Evolutionary conservation across 2,113 vertebrate species (phyloP), one percentile per base, ranked within the genome.

Genomic region (Oophaga pumilio): DNA sequence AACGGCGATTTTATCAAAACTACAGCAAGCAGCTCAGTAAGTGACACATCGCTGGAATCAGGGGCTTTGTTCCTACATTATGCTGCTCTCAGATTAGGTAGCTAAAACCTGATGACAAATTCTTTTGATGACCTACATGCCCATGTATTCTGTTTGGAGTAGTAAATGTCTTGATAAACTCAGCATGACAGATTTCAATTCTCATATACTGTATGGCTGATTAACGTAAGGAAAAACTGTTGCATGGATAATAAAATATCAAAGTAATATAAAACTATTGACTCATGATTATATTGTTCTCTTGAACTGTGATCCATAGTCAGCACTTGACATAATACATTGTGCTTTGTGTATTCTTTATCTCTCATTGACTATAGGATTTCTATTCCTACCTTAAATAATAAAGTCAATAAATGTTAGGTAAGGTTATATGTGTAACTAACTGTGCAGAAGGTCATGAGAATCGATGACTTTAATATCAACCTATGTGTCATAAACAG

Each of bases 371-470:
- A 50, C 9, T 50, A 20, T 18, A 74, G 43, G 43, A 50, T 74
- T 74, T 50, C 33, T 50, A 15, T 20, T 10, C 43, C 33, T 43
- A 49, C 26, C 28, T 73, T 49, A 43, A 74, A 50, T 50, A 74
- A 50, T 74, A 50, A 18, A 74, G 71, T 74, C 43, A 50, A 74
- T 74, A 74, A 74, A 49, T 74, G 50, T 74, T 49, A 74, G 71
- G 26, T 74, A 74, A 74, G 71, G 43, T 74, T 74, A 74, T 17
- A 74, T 22, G 18, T 43, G 9, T 50, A 74, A 49, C 18, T 43
- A 74, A 26, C 33, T 22, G 43, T 74, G 71, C 71, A 20, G 18
- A 74, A 50, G 43, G 71, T 50, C 14, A 43, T 20, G 17, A 9
- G 2, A 49, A 33, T 73, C 28, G 9, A 20, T 50, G 33, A 74